Evolutionary conservation across 2,113 vertebrate genomes (phyloP).

Genomic region (Physeter macrocephalus): DNA sequence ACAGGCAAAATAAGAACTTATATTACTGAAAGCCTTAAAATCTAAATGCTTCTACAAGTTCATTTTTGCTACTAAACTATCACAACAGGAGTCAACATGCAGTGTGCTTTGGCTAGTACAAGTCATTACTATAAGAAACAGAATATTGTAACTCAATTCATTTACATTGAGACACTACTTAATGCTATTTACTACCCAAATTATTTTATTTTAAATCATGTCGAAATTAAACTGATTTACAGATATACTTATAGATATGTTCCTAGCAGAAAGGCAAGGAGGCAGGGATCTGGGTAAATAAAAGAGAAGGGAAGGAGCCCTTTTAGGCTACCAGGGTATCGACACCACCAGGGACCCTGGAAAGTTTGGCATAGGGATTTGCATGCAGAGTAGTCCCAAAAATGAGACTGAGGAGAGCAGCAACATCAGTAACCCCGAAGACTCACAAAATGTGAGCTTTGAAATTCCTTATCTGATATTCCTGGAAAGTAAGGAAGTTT

Average conservation of each 20-base stretch:
- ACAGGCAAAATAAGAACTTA: neutral
- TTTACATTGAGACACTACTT: neutral
- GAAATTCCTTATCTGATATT: neutral
- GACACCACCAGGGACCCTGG: neutral
- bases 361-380: neutral
- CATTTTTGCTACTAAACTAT: neutral
- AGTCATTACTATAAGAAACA: neutral
- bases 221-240: neutral
- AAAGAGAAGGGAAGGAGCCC: neutral
- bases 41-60: neutral
- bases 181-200: neutral
- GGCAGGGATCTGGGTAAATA: neutral
- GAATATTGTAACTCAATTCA: neutral
- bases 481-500: neutral
- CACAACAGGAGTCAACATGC: neutral
- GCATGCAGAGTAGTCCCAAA: neutral
- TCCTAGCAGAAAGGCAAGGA: neutral
- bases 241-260: neutral
- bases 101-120: neutral
- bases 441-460: neutral
- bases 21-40: neutral
- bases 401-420: neutral
- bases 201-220: neutral
- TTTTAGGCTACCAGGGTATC: neutral
- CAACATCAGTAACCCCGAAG: neutral